These are phyloP conservation scores for Tanytarsus gracilentus DNA, from an alignment of 2,888 invertebrate species.

Conservation along the genomic window DNA sequence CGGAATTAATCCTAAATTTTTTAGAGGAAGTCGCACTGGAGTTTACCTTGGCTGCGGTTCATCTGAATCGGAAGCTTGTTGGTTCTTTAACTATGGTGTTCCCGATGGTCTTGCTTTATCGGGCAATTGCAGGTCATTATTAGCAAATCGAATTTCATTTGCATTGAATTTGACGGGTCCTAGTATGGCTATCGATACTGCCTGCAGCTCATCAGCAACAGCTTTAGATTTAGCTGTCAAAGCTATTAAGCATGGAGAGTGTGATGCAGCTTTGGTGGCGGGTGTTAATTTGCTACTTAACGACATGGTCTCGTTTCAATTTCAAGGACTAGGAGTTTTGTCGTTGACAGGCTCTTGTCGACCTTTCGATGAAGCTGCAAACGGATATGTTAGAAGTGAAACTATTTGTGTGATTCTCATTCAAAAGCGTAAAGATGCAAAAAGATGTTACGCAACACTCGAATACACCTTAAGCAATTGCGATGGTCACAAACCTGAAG, in stretches of 20 bases:
- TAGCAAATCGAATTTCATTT: conserved; percentile 84
- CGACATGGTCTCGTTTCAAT: conserved; percentile 82
- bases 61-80: conserved; percentile 63
- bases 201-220: conserved; percentile 87
- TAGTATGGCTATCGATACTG: conserved; percentile 81
- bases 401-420: conserved; percentile 55
- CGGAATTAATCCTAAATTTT: conserved; percentile 54
- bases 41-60: conserved; percentile 64
- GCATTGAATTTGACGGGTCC: conserved; percentile 82
- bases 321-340: conserved; percentile 45
- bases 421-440: conserved; percentile 47
- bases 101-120: conserved; percentile 44
- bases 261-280: conserved; percentile 83
- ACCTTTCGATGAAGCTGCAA: conserved; percentile 20
- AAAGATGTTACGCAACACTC: conserved; percentile 46
- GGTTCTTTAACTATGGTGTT: conserved; percentile 56
- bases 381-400: conserved; percentile 59
- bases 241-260: conserved; percentile 66
- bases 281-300: conserved; percentile 78
- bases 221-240: conserved; percentile 76
- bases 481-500: conserved; percentile 78
- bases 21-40: conserved; percentile 60
- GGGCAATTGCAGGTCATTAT: conserved; percentile 61
- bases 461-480: conserved; percentile 70
- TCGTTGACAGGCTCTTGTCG: conserved; percentile 16